Evolutionary conservation across 1,140 invertebrate genomes (phyloP), one percentile per base, ranked within the genome.

Genomic region (Carcinoscorpius rotundicauda): DNA sequence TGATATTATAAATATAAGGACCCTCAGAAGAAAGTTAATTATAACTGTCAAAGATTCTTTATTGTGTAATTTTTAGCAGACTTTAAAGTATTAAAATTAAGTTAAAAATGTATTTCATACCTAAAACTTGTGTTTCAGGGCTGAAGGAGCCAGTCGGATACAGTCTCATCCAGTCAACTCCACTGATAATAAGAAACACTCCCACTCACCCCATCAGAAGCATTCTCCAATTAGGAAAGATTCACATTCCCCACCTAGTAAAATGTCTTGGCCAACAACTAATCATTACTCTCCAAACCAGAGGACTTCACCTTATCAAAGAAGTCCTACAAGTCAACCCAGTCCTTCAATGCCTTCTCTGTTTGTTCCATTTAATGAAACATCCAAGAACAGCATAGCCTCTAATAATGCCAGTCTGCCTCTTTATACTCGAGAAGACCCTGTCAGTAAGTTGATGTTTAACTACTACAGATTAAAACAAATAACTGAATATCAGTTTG

Each of bases 151-250:
- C 68, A 72, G 65, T 59, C 72, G 63, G 51, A 64, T 65, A 58
- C 29, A 29, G 29, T 29, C 29, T 29, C 55, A 65, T 8, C 65
- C 69, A 3, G 69, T 51, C 9, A 66, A 67, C 10, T 67, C 65
- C 49, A 59, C 64, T 9, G 69, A 79, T 55, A 70, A 74, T 64
- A 75, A 51, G 81, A 84, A 68, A 78, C 74, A 63, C 76, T 78
- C 55, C 67, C 29, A 29, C 29, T 79, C 78, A 78, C 61, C 74
- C 67, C 79, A 72, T 57, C 77, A 77, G 63, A 76, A 64, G 51
- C 52, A 52, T 10, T 74, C 73, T 9, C 73, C 72, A 8, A 68
- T 64, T 29, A 72, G 70, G 58, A 71, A 71, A 53, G 55, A 29
- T 29, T 29, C 29, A 29, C 29, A 29, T 29, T 29, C 29, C 29